Conservation (phyloP, 2,113 vertebrate genomes). For the Scomber colias region DNA sequence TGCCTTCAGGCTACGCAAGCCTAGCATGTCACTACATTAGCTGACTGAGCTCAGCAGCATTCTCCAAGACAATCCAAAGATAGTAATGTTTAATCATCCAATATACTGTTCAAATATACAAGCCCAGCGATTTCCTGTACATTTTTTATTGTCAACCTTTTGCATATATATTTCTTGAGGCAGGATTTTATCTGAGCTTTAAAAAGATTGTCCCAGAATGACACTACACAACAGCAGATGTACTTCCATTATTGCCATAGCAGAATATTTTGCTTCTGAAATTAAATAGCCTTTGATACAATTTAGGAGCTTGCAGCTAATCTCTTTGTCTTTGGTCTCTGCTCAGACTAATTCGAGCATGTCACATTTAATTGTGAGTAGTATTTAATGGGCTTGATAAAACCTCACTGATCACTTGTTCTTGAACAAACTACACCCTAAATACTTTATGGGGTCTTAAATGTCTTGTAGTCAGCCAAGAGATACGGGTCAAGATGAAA, state of each 20-base stretch:
- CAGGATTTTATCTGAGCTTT: constrained; percentile 5
- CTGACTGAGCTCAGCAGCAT: constrained; percentile 41
- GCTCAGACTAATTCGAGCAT: constrained; percentile 63
- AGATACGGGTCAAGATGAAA: constrained; percentile 41
- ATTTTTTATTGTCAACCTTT: constrained; percentile 13
- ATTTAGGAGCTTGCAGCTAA: constrained; percentile 60
- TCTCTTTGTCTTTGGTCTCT: constrained; percentile 65
- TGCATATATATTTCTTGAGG: background rate
- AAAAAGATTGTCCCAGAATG: background rate
- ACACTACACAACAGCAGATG: background rate
- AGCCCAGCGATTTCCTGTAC: background rate
- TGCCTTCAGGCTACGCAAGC: constrained; percentile 49
- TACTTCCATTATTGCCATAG: constrained; percentile 14
- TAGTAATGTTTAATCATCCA: constrained; percentile 48
- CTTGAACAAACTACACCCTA: constrained; percentile 74
- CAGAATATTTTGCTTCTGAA: constrained; percentile 50
- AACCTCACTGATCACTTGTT: constrained; percentile 72
- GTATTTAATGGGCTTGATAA: constrained; percentile 80
- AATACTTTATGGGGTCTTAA: constrained; percentile 80
- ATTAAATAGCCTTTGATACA: constrained; percentile 44
- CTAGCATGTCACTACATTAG: constrained; percentile 36
- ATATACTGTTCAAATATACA: constrained; percentile 18
- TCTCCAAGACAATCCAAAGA: constrained; percentile 31
- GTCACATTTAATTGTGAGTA: constrained; percentile 76
- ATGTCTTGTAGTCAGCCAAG: constrained; percentile 62